These are phyloP conservation scores for Brienomyrus brachyistius DNA, from an alignment of 2,113 vertebrate species.

Conservation along the genomic window DNA sequence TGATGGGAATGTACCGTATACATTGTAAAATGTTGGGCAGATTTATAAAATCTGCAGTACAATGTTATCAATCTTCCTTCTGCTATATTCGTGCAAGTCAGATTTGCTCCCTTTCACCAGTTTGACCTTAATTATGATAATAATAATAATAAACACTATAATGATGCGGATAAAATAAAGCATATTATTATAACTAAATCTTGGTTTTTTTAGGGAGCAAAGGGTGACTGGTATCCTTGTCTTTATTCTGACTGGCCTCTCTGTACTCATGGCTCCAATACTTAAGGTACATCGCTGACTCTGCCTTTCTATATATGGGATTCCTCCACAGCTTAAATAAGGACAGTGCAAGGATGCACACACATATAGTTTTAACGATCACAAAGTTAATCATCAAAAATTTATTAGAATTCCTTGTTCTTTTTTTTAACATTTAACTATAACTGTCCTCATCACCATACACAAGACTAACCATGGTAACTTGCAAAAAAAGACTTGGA, in stretches of 20 bases:
- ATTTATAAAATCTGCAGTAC: too few relatives aligned
- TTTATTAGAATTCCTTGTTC: neutral
- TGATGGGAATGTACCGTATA: neutral
- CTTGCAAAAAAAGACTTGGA: constrained; percentile 24
- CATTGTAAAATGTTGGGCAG: neutral
- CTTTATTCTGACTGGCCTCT: constrained; percentile 89
- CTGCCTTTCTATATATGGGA: neutral
- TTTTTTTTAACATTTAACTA: too few relatives aligned
- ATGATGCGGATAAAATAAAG: neutral
- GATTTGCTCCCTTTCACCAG: neutral
- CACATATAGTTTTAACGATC: neutral
- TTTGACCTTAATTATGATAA: neutral
- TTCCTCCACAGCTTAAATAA: neutral
- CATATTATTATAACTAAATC: neutral
- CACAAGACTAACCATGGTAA: neutral
- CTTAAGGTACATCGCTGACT: constrained; percentile 74
- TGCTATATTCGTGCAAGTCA: neutral
- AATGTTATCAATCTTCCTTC: neutral
- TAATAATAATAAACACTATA: neutral
- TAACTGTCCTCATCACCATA: neutral
- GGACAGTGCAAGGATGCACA: neutral
- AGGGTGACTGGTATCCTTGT: constrained; percentile 84
- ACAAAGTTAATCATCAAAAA: neutral
- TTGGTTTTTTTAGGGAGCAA: constrained; percentile 73
- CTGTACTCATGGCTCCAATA: constrained; percentile 96